Evolutionary conservation across 2,113 vertebrate species (phyloP).

Genomic region (Synodontis membranacea): DNA sequence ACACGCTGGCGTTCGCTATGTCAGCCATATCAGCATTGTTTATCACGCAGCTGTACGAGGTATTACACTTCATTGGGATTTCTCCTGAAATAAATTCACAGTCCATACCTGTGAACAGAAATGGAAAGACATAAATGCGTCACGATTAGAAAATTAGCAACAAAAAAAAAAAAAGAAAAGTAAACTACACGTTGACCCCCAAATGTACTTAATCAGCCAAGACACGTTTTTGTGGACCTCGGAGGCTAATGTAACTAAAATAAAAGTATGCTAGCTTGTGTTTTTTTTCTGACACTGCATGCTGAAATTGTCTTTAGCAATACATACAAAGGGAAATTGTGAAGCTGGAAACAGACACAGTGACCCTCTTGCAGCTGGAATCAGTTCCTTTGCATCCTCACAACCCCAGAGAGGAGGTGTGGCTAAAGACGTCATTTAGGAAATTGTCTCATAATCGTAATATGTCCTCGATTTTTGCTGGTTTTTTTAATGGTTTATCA

Average conservation of each 20-base stretch:
- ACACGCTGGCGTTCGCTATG: conserved; percentile 59
- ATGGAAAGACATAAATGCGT: not conserved
- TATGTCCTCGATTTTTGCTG: not conserved
- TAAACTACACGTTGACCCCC: not conserved
- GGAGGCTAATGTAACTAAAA: not conserved
- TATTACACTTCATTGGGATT: conserved; percentile 59
- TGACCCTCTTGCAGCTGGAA: not conserved
- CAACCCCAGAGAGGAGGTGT: not conserved
- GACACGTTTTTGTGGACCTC: not conserved
- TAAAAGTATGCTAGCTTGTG: not conserved
- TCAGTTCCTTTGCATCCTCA: not conserved
- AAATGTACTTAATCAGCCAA: not conserved
- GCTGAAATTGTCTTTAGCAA: not conserved
- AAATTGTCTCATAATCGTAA: not conserved
- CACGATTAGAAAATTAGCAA: not conserved
- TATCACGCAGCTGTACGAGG: conserved; percentile 71
- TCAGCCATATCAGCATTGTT: conserved; percentile 60
- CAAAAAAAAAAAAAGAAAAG: not conserved
- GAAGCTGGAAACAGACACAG: not conserved
- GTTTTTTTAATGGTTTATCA: not conserved
- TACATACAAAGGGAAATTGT: not conserved
- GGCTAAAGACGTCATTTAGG: not conserved
- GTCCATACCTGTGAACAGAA: not conserved
- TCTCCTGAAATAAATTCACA: conserved; percentile 32
- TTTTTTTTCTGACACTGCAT: not conserved